Base-by-base conservation (phyloP, 2,797 vertebrate genomes). In the Molossus alvarezi region DNA sequence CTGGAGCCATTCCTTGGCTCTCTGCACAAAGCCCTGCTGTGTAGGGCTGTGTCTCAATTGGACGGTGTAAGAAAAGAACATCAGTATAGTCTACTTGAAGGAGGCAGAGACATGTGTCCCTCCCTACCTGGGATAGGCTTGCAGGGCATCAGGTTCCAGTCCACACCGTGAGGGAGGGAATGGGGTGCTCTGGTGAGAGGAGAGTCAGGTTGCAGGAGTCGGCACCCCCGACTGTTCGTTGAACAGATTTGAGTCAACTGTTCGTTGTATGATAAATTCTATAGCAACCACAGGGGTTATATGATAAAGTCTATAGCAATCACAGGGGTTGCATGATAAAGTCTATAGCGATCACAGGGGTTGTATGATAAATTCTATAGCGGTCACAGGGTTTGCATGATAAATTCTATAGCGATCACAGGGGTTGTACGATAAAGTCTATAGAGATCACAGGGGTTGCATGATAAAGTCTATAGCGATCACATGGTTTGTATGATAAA, bases 21-120 rank as follows among this genome's bases (percentile, higher is more conserved):
- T 91, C 87, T 92, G 91, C 95, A 97, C 96, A 98, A 97, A 98
- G 96, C 97, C 92, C 79, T 92, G 72, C 96, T 96, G 95, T 97
- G 96, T 95, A 53, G 93, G 90, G 57, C 91, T 95, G 84, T 0
- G 6, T 95, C 92, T 91, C 92, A 71, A 75, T 72, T 0, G 1
- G 29, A n/a, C 17, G 14, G 23, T 14, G 55, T 2, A 23, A 57
- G 33, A 5, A 75, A 76, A 77, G 64, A n/a, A 77, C 45, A 33
- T 18, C 53, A 3, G 45, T 13, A 6, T 14, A 8, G 14, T 53
- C 27, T 58, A 27, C 48, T 17, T 23, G 89, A 27, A 33, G n/a
- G 62, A 80, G 20, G 10, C 29, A 80, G 72, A 58, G 55, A 13
- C 23, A 5, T 14, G 6, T 2, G 14, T 48, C 23, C 57, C 58